Base-by-base conservation (phyloP, 1,140 invertebrate genomes). In the Brachionus paranguensis region DNA sequence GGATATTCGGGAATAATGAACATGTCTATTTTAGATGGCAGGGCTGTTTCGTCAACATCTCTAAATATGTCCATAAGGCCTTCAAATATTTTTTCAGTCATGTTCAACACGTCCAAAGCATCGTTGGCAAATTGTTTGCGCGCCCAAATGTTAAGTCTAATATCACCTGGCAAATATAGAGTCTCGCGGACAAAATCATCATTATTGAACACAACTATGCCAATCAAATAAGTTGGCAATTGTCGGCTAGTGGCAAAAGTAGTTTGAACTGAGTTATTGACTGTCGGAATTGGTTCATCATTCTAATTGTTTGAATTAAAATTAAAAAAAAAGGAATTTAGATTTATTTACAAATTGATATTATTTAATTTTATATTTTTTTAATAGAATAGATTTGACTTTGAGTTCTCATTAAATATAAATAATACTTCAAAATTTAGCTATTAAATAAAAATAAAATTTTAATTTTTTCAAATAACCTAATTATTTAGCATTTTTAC, bases 61-160 rank as follows among this genome's bases (percentile, higher is more conserved):
- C 78, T 41, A n/a, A 81, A 81, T 64, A 81, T 81, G 33, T 81
- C 78, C 78, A 64, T 29, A n/a, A 81, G 43, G n/a, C 50, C 78
- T 10, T 27, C 20, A 45, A 64, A 81, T 27, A 81, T 81, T 24
- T 64, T 60, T 8, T 20, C 20, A 33, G 78, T 68, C 78, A 81
- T 81, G 53, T 81, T 68, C 33, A 81, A 47, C 27, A 47, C 33
- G 20, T 60, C 53, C 12, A 27, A 8, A 68, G 78, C 78, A 41
- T 64, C 53, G 3, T 65, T 17, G n/a, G 33, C 33, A 29, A 81
- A 68, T 20, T 68, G 33, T 29, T 60, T 81, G n/a, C 64, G 29
- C 0, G 78, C 20, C 78, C 78, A 81, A 11, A 81, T 17, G 41
- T 47, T 81, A 37, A 81, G 8, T 24, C 2, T 3, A n/a, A 81